Percentiles rank a stretch among this genome's conserved stretches.
Conservation (phyloP, 1,140 invertebrate species). For the Sitobion miscanthi region DNA sequence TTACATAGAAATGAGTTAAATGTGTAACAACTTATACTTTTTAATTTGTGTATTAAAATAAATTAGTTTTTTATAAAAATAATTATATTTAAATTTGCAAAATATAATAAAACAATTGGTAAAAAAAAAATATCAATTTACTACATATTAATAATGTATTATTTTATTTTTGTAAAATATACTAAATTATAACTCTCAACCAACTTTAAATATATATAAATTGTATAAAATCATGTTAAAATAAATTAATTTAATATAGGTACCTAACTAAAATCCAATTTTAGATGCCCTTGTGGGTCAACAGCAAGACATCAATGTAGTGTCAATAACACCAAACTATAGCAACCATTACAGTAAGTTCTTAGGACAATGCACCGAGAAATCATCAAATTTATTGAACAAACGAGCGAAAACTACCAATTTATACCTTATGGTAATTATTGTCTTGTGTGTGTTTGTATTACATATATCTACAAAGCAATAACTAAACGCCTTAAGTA, state of each 20-base stretch:
- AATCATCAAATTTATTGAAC: conserved; percentile 19
- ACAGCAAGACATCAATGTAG: conserved; percentile 19
- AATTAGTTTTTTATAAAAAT: too few species aligned
- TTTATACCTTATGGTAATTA: neutral
- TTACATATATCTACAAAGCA: neutral
- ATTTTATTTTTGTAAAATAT: neutral
- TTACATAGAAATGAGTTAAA: neutral
- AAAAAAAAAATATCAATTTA: neutral
- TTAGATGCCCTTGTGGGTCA: conserved; percentile 47
- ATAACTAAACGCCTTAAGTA: neutral
- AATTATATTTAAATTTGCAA: neutral
- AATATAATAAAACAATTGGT: neutral
- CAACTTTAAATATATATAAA: too few species aligned
- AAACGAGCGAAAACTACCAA: neutral
- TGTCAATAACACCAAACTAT: conserved; percentile 6
- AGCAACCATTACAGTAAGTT: neutral
- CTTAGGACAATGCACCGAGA: neutral
- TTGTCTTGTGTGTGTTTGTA: neutral
- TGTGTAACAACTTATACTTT: neutral
- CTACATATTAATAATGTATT: neutral
- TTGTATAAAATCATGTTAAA: too few species aligned
- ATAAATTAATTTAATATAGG: neutral
- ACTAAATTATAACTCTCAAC: neutral
- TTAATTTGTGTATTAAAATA: neutral
- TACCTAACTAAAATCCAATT: conserved; percentile 37